These are phyloP conservation scores for Euplexia lucipara DNA, from an alignment of 2,888 invertebrate species.

Conservation along the genomic window DNA sequence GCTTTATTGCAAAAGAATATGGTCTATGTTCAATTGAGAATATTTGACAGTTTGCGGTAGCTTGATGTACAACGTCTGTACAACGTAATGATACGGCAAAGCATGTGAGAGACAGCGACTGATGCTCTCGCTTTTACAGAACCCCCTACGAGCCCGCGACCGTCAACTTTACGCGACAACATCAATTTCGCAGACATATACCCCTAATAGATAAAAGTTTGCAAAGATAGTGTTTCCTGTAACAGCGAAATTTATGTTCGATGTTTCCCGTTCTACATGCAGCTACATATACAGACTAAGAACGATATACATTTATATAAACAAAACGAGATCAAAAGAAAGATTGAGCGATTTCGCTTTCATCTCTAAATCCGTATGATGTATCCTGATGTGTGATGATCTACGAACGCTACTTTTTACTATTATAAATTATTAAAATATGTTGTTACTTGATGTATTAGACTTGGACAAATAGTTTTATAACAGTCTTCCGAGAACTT, in stretches of 20 bases:
- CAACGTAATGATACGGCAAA: conserved; percentile 39
- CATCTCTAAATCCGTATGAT: conserved; percentile 7
- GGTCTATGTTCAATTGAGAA: no score
- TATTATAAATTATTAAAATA: conserved; percentile 34
- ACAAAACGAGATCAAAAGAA: conserved; percentile 47
- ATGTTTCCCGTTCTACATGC: conserved; percentile 60
- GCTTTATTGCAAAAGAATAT: no score
- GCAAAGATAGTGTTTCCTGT: conserved; percentile 63
- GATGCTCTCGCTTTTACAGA: conserved; percentile 67
- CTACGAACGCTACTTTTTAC: conserved; percentile 7
- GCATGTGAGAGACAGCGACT: conserved; percentile 70
- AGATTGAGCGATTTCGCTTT: conserved; percentile 38
- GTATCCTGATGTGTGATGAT: no score
- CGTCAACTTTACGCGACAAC: conserved; percentile 61
- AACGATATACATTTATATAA: conserved; percentile 42
- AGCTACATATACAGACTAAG: conserved; percentile 38
- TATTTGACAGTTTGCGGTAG: no score
- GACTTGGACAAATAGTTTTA: conserved; percentile 15
- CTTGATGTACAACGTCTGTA: conserved; percentile 26
- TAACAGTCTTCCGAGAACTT: conserved; percentile 10
- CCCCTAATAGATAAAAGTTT: conserved; percentile 66
- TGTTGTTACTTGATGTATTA: conserved; percentile 24
- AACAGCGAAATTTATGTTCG: conserved; percentile 62
- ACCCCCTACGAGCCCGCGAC: conserved; percentile 34
- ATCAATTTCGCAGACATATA: conserved; percentile 65